Conservation (phyloP, 2,888 invertebrate genomes). For the Linnaemya vulpina region DNA sequence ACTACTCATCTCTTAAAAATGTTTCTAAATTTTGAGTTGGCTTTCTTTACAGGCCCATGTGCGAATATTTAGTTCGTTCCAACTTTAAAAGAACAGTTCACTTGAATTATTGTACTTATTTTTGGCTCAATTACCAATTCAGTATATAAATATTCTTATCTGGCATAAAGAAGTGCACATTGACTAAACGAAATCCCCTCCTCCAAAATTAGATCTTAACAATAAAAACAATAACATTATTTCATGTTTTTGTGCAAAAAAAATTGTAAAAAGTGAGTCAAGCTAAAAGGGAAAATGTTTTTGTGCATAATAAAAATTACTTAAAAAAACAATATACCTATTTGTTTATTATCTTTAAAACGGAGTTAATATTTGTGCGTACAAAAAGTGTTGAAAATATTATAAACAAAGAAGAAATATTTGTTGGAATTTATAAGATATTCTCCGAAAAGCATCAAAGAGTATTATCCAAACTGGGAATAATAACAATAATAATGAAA, state of each 20-base stretch:
- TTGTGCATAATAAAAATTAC: no score
- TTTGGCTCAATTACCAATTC: constrained; percentile 9
- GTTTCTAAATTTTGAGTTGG: no score
- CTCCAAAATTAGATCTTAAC: not conserved
- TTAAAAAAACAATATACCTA: not conserved
- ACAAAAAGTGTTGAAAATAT: not conserved
- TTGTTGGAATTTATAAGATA: constrained; percentile 7
- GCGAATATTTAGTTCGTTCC: not conserved
- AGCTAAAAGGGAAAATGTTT: not conserved
- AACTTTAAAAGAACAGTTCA: not conserved
- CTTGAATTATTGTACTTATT: not conserved
- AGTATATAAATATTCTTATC: constrained; percentile 32
- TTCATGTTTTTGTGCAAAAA: constrained; percentile 6
- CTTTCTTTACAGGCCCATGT: no score
- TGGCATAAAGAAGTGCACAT: not conserved
- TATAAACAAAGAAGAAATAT: not conserved
- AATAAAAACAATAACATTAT: not conserved
- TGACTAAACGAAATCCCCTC: not conserved
- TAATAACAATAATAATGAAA: constrained; percentile 47
- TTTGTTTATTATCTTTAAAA: not conserved
- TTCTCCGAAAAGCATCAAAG: not conserved
- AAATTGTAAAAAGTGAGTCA: not conserved
- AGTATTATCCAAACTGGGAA: constrained; percentile 30
- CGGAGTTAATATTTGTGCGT: not conserved
- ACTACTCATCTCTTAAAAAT: no score